Evolutionary conservation across 2,113 vertebrate species (phyloP).

Genomic region (Hypocryptadius cinnamomeus): DNA sequence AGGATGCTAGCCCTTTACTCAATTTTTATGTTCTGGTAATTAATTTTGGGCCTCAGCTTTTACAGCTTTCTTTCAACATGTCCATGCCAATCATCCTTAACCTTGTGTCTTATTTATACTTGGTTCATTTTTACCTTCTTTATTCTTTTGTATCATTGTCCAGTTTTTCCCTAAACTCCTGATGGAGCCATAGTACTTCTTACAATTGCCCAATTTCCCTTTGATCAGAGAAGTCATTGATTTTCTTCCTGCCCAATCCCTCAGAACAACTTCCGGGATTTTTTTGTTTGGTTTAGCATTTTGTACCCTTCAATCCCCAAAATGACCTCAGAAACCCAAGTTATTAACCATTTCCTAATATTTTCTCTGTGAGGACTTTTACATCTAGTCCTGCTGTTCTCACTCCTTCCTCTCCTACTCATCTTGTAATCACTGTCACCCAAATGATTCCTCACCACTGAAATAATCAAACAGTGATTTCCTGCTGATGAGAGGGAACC

Average conservation of each 20-base stretch:
- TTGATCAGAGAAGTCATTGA: not conserved
- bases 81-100: not conserved
- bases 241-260: not conserved
- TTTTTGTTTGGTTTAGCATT: not conserved
- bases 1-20: not conserved
- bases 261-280: not conserved
- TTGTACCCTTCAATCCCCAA: not conserved
- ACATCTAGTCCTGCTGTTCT: not conserved
- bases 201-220: not conserved
- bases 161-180: not conserved
- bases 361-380: not conserved
- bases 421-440: not conserved
- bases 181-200: not conserved
- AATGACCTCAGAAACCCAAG: fast-evolving
- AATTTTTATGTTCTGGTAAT: not conserved
- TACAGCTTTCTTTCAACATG: not conserved
- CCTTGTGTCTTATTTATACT: not conserved
- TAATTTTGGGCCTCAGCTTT: not conserved
- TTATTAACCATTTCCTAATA: not conserved
- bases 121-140: not conserved
- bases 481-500: not conserved
- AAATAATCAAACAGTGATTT: not conserved
- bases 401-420: not conserved
- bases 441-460: not conserved
- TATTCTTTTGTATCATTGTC: not conserved